phyloP scores from a whole-genome alignment of 2,113 vertebrate genomes.

The Lampris incognitus region DNA sequence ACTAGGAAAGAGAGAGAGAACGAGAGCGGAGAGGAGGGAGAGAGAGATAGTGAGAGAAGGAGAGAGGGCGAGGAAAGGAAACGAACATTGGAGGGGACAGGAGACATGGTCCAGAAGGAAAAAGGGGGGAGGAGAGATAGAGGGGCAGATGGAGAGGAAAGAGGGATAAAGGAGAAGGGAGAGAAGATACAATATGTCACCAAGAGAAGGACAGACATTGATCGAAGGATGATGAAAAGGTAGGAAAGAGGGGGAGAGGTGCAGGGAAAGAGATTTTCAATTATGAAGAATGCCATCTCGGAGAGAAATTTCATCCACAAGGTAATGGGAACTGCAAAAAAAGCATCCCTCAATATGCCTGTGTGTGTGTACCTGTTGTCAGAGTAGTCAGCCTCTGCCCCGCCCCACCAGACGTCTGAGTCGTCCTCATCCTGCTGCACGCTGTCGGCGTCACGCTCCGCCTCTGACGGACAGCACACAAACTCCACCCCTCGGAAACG shows the following conservation, averaged over 20 bases:
- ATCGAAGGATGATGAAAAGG: no score
- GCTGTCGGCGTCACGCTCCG: conserved; percentile 85
- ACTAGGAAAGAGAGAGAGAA: conserved; percentile 71
- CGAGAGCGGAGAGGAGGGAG: not conserved
- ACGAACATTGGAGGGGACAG: not conserved
- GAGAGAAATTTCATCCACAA: conserved; percentile 14
- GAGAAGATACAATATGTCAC: no score
- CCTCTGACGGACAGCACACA: conserved; percentile 93
- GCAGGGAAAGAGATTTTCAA: conserved; percentile 15
- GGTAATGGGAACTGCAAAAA: no score
- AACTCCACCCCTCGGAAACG: conserved; percentile 98
- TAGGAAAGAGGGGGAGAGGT: no score
- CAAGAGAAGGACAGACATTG: no score
- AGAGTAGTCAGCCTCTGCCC: conserved; percentile 92
- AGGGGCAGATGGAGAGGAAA: not conserved
- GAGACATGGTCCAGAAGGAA: not conserved
- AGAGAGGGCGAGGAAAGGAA: not conserved
- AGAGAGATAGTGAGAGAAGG: not conserved
- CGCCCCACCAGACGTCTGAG: conserved; percentile 98
- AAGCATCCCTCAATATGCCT: not conserved
- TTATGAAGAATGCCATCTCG: conserved; percentile 24
- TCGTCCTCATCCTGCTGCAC: conserved; percentile 91
- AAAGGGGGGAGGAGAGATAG: not conserved
- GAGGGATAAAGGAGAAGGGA: no score
- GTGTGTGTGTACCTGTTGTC: conserved; percentile 88